Conservation (phyloP, 2,113 vertebrate genomes). For the human (Homo sapiens) region DNA sequence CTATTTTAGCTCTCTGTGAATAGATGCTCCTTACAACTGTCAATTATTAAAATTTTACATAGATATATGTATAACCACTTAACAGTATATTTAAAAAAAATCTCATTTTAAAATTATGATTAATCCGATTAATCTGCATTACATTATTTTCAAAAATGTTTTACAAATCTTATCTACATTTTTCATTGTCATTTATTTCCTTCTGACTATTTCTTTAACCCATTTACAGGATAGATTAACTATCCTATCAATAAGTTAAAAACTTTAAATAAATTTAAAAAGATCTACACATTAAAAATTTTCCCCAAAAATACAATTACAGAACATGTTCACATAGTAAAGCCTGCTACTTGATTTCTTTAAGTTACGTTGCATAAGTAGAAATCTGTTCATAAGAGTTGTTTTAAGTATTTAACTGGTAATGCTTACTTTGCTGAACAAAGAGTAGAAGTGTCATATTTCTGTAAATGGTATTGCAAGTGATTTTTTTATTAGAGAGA, state of each 20-base stretch:
- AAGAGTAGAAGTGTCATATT: not conserved
- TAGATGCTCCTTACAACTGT: not conserved
- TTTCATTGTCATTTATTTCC: slow-evolving; percentile 15
- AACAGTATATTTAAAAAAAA: not conserved
- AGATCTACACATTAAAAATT: not conserved
- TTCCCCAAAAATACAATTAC: not conserved
- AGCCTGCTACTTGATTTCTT: not conserved
- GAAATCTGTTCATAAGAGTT: not conserved
- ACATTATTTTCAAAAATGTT: not conserved
- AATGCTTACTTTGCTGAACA: not conserved
- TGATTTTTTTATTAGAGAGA: not conserved
- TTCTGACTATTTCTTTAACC: not conserved
- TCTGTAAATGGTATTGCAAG: not conserved
- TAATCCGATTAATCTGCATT: not conserved
- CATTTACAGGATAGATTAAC: too few species aligned
- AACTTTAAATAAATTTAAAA: not conserved
- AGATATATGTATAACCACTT: not conserved
- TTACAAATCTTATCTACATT: not conserved
- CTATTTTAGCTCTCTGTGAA: not conserved
- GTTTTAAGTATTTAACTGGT: not conserved
- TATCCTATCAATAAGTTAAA: not conserved
- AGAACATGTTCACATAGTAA: not conserved
- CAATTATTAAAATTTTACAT: not conserved
- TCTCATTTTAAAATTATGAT: not conserved
- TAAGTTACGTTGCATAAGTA: not conserved